Evolutionary conservation across 2,113 vertebrate species (phyloP), one percentile per base, ranked within the genome.

Genomic region (Bucco capensis): DNA sequence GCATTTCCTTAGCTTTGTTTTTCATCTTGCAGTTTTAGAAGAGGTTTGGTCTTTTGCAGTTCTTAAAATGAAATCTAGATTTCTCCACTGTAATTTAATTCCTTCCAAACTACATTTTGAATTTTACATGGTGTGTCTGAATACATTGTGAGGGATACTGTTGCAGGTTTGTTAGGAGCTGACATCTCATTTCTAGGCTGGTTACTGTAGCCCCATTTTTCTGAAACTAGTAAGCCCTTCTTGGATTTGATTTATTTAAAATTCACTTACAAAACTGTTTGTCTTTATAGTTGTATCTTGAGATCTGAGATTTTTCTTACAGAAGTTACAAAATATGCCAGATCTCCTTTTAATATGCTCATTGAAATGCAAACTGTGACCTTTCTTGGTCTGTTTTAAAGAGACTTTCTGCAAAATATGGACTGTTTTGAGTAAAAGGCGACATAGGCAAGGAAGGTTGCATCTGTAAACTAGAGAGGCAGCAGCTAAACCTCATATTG

Each of bases 361-460:
- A 89, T 90, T 95, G 95, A 95, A 85, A 96, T 94, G 89, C 85
- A 85, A 85, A 37, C 71, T 6, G 62, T 91, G 74, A 76, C 91
- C 81, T 80, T 83, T 91, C 78, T 64, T 37, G 83, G 65, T 83
- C 57, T 76, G 60, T 57, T 94, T 89, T 62, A 53, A 90, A 58
- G 77, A 86, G 76, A 37, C 70, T 84, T 89, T 87, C 75, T 74
- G 81, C 82, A 42, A 79, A 88, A 86, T 64, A 78, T 16, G 73
- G 64, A 71, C 92, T 89, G 90, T 76, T 91, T 86, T 72, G 81
- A 81, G 85, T 46, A 64, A 79, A 73, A 89, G 78, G 71, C 19
- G 3, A 70, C 50, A 22, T 10, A 61, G 67, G 60, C 77, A 47
- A 27, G 70, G 80, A 75, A 86, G 40, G 44, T 54, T 46, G 33